phyloP scores from a whole-genome alignment of 2,797 vertebrate species.

The Enteromius mattozi region DNA sequence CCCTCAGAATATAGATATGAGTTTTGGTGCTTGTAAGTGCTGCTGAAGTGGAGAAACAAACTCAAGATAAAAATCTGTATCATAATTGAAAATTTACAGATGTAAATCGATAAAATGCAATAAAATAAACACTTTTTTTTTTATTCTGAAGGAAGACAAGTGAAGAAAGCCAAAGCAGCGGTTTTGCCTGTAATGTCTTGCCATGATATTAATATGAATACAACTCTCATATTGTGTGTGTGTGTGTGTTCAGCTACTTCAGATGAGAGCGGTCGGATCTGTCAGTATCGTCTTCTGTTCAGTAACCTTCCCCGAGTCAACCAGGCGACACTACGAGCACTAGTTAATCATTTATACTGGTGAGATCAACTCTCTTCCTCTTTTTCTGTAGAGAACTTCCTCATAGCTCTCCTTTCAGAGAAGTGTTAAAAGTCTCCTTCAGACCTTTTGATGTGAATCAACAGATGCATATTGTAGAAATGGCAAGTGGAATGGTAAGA shows the following conservation, averaged over 20 bases:
- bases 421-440: background rate
- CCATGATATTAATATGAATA: background rate
- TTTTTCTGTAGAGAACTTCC: background rate
- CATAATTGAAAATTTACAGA: background rate
- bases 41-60: background rate
- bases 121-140: background rate
- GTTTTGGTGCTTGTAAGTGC: background rate
- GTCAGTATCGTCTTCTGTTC: slow-evolving; percentile 82
- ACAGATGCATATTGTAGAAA: background rate
- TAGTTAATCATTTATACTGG: slow-evolving; percentile 95
- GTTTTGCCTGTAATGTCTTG: background rate
- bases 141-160: background rate
- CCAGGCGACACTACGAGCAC: slow-evolving; percentile 88
- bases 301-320: slow-evolving; percentile 85
- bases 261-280: slow-evolving; percentile 80
- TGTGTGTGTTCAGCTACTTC: slow-evolving; percentile 72
- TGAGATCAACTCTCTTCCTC: slow-evolving; percentile 65
- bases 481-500: background rate
- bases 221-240: background rate
- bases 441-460: background rate
- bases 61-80: background rate
- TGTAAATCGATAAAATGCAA: background rate
- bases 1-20: background rate
- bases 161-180: background rate
- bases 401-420: slow-evolving; percentile 6